Conservation (phyloP, 2,888 invertebrate genomes). For the Spilosoma lubricipeda region DNA sequence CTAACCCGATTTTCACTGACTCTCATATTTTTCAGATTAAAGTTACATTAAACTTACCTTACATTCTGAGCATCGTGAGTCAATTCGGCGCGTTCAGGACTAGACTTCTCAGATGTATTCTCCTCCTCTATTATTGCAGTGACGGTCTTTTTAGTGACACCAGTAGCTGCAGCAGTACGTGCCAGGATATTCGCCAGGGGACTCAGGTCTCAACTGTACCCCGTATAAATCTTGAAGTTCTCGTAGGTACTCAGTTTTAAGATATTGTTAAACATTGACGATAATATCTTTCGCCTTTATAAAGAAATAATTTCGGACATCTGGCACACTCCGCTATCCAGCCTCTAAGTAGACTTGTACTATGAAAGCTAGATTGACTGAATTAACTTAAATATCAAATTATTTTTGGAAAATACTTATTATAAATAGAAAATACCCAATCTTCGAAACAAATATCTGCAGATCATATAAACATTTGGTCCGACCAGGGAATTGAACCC, state of each 20-base stretch:
- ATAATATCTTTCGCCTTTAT: conserved; percentile 3
- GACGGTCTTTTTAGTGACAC: background rate
- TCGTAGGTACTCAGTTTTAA: conserved; percentile 8
- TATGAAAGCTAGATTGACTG: too few species aligned
- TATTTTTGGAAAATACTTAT: too few species aligned
- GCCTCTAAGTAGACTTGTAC: too few species aligned
- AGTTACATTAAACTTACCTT: too few species aligned
- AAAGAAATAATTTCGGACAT: background rate
- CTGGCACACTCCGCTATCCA: background rate
- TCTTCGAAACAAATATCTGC: too few species aligned
- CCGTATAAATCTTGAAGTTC: background rate
- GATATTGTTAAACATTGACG: background rate
- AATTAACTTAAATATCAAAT: too few species aligned
- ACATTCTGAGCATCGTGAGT: too few species aligned
- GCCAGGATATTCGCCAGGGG: background rate
- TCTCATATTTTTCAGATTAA: too few species aligned
- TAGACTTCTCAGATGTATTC: background rate
- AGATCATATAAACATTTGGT: too few species aligned
- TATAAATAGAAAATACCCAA: too few species aligned
- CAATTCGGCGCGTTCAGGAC: background rate
- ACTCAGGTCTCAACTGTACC: background rate
- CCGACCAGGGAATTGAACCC: too few species aligned
- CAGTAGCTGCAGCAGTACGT: conserved; percentile 15
- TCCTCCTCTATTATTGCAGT: background rate
- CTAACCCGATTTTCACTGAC: too few species aligned